Evolutionary conservation across 2,797 vertebrate species (phyloP), one percentile per base, ranked within the genome.

Genomic region (Luscinia luscinia): DNA sequence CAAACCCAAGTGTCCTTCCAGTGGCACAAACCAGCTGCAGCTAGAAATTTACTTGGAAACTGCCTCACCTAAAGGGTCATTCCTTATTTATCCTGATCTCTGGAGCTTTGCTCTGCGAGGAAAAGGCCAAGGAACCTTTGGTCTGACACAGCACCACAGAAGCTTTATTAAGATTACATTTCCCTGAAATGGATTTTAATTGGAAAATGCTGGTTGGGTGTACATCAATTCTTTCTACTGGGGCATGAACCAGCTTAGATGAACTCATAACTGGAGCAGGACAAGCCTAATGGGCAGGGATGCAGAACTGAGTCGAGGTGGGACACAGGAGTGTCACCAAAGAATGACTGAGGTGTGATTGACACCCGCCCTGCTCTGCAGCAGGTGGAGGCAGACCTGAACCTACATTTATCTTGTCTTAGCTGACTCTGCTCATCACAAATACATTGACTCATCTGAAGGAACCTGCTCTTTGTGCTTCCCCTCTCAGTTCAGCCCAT

Each of bases 191-290:
- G 18, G 30, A 26, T 75, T 89, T 85, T 52, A 63, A 54, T 8
- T 83, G 54, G 49, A 46, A 91, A 87, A 80, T 0, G 1, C 17
- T 62, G 0, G 0, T 48, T 48, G 21, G 6, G 23, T 19, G 41
- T 51, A 20, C 12, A 34, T 57, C 20, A 28, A 6, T 15, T 68
- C 21, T 40, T 74, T 45, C 15, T 62, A 12, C 32, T 32, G 22
- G 16, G 32, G 7, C 16, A 26, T 20, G 20, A 61, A 27, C 26
- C 34, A 46, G 23, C 36, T 76, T 67, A 48, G 28, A 18, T 46
- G 41, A 85, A 46, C 28, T 59, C 45, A 15, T 12, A 52, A 46
- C 6, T 24, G 45, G 41, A 61, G 45, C 23, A 52, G 64, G 66
- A 43, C 23, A 38, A 76, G 16, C 34, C 30, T 15, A 52, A 49